Percentiles rank a stretch among this genome's conserved stretches.
Evolutionary conservation across 2,888 invertebrate species (phyloP).

Genomic region (Corbicula japonica): DNA sequence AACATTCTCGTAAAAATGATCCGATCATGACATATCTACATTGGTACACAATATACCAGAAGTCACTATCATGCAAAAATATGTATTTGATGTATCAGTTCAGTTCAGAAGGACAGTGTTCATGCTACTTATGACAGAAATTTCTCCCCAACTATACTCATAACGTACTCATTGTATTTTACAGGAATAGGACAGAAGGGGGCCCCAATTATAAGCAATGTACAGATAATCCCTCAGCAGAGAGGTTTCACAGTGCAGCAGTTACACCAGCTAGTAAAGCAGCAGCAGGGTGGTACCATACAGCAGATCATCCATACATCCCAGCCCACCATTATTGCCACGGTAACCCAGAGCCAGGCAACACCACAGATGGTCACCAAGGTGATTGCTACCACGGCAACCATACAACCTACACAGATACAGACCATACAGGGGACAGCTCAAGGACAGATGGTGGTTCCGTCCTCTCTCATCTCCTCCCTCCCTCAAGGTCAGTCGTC

Average conservation of each 20-base stretch:
- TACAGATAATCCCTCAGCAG: conserved; percentile 90
- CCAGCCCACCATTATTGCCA: conserved; percentile 76
- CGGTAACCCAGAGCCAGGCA: conserved; percentile 82
- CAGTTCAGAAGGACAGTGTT: too few relatives aligned
- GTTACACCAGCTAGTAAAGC: conserved; percentile 88
- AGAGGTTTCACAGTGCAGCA: conserved; percentile 75
- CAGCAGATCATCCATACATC: conserved; percentile 79
- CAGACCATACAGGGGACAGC: conserved; percentile 75
- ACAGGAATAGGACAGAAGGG: conserved; percentile 49
- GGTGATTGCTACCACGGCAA: conserved; percentile 66
- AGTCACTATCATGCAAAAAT: too few relatives aligned
- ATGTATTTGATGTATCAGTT: too few relatives aligned
- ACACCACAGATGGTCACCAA: conserved; percentile 78
- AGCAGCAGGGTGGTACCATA: conserved; percentile 84
- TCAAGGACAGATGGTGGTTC: too few relatives aligned
- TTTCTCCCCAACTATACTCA: too few relatives aligned
- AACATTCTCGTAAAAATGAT: too few relatives aligned
- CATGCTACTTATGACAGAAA: too few relatives aligned
- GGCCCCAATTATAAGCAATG: conserved; percentile 77
- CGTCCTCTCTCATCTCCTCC: conserved; percentile 62
- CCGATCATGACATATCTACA: too few relatives aligned
- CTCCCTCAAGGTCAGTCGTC: conserved; percentile 58
- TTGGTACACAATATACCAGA: too few relatives aligned
- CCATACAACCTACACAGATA: conserved; percentile 73
- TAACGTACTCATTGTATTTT: not conserved